Conservation (phyloP, 2,113 vertebrate genomes). For the Phocoena sinus region DNA sequence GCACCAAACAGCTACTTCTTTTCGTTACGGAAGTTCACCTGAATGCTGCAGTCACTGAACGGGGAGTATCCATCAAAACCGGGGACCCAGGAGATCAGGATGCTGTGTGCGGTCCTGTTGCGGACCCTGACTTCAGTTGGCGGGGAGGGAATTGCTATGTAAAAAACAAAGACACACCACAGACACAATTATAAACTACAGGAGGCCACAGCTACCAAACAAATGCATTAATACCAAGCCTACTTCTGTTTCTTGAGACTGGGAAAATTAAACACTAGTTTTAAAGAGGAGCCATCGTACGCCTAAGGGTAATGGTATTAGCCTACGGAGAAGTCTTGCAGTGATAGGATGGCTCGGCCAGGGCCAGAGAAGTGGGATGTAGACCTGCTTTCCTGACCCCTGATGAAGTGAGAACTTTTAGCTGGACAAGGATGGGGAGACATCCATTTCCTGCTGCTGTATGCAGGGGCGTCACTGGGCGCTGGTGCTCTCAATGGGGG, state of each 20-base stretch:
- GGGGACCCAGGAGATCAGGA: conserved; percentile 87
- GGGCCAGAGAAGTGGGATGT: no score
- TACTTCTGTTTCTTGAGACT: background rate
- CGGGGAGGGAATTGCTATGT: conserved; percentile 73
- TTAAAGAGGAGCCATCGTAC: background rate
- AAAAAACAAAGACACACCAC: background rate
- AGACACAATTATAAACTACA: background rate
- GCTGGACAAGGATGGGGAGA: background rate
- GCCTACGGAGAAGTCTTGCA: background rate
- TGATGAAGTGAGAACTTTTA: background rate
- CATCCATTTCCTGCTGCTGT: background rate
- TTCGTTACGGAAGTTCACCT: conserved; percentile 77
- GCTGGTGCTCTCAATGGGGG: no score
- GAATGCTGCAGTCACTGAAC: conserved; percentile 84
- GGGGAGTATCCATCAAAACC: conserved; percentile 91
- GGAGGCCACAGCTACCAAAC: background rate
- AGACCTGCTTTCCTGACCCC: background rate
- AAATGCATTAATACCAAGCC: background rate
- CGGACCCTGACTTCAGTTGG: conserved; percentile 74
- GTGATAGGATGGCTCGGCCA: background rate
- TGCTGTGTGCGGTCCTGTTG: conserved; percentile 80
- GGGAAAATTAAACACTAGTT: background rate
- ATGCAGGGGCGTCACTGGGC: background rate
- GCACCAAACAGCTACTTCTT: background rate
- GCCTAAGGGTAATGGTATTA: background rate